Evolutionary conservation across 2,797 vertebrate genomes (phyloP), one percentile per base, ranked within the genome.

Genomic region (Pantherophis vulpinus): DNA sequence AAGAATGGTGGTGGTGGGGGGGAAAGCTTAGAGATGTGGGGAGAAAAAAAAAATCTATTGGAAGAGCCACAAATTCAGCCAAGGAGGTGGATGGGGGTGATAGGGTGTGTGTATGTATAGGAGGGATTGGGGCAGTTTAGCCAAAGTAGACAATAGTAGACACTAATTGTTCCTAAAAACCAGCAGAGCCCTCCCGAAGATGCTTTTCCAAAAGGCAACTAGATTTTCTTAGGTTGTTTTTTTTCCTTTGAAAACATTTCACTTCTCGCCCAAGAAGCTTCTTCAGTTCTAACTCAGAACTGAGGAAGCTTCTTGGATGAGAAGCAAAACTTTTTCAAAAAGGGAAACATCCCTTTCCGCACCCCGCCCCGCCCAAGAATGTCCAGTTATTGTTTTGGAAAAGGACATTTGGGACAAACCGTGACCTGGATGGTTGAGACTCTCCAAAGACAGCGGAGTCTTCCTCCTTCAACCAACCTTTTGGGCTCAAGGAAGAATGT

Each of bases 41-140:
- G 2, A 5, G 11, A 1, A 2, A 0, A 2, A 1, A 1, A 1
- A 10, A 63, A 63, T 60, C 27, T 63, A 14, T 47, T 37, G 29
- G 32, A 86, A 74, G 83, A 93, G 42, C 27, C 20, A 42, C 13
- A 11, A 66, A 60, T 54, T 79, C 74, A 37, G 87, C 18, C 13
- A 74, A 51, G 8, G 42, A 27, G 6, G 2, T 4, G 29, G 27
- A 37, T 37, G 59, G 16, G 6, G 18, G 2, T 9, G 14, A 6
- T 6, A 20, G 25, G 4, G 42, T n/a, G 3, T 14, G 27, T n/a
- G 3, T 14, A 63, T 54, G 42, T 14, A 2, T 20, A 56, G 6
- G 7, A n/a, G 29, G 14, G 14, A 54, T 9, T 18, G 14, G 86
- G 54, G 16, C 51, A 87, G 54, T 56, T 87, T 87, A 83, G 86